Evolutionary conservation across 2,888 invertebrate genomes (phyloP).

Genomic region (Polymixis lichenea): DNA sequence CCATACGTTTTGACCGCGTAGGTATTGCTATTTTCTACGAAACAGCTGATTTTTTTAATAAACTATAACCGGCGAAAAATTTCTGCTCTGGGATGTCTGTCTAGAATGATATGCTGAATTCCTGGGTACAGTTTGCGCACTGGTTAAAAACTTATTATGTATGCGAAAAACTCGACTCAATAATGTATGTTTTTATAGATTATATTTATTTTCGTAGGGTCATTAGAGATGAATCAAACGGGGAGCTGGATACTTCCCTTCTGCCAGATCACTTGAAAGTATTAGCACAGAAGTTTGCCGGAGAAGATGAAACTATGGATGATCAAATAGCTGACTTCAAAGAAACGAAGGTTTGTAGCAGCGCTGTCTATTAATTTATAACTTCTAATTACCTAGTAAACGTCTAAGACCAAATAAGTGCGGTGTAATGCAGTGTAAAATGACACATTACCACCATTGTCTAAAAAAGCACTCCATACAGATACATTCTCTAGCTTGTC

Average conservation of each 20-base stretch:
- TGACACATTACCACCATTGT: not conserved
- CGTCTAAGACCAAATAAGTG: not conserved
- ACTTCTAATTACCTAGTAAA: not conserved
- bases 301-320: constrained; percentile 80
- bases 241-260: constrained; percentile 78
- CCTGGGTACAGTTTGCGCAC: no score
- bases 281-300: constrained; percentile 78
- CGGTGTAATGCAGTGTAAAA: not conserved
- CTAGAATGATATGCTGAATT: no score
- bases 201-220: constrained; percentile 74
- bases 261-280: constrained; percentile 82
- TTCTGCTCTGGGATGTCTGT: no score
- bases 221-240: constrained; percentile 76
- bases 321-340: constrained; percentile 79
- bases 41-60: no score
- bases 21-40: no score
- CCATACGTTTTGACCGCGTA: no score
- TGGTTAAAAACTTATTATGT: no score
- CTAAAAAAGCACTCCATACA: not conserved
- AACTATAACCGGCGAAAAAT: no score
- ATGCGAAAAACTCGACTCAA: not conserved
- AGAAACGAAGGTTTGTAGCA: constrained; percentile 79
- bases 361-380: not conserved
- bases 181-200: not conserved
- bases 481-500: not conserved